Evolutionary conservation across 1,140 invertebrate species (phyloP).

Genomic region (Streblospio benedicti): DNA sequence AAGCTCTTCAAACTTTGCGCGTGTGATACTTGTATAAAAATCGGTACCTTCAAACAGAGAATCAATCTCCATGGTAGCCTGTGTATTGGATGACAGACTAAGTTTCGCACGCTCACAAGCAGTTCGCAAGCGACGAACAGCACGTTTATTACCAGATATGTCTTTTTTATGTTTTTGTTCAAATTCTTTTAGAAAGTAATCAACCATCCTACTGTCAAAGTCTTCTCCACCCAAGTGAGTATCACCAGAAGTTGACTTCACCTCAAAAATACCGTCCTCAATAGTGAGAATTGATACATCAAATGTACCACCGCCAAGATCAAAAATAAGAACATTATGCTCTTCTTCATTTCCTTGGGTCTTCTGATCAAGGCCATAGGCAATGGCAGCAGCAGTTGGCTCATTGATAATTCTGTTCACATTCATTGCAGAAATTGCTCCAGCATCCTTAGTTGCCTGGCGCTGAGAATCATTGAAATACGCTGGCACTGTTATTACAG

Average conservation of each 20-base stretch:
- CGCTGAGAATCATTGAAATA: slow-evolving; percentile 53
- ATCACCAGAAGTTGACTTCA: slow-evolving; percentile 92
- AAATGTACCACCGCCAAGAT: slow-evolving; percentile 94
- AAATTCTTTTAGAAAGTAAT: slow-evolving; percentile 92
- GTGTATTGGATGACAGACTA: slow-evolving; percentile 85
- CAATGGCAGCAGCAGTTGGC: slow-evolving; percentile 50
- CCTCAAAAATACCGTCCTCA: slow-evolving; percentile 87
- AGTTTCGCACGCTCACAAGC: slow-evolving; percentile 91
- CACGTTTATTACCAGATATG: slow-evolving; percentile 75
- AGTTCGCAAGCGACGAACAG: slow-evolving; percentile 78
- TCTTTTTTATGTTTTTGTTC: slow-evolving; percentile 96
- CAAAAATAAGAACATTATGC: slow-evolving; percentile 63
- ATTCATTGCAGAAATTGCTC: slow-evolving; percentile 52
- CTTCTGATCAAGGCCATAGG: slow-evolving; percentile 57
- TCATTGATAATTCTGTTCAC: slow-evolving; percentile 51
- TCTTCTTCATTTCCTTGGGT: slow-evolving; percentile 53
- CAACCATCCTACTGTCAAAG: slow-evolving; percentile 96
- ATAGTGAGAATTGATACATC: slow-evolving; percentile 92
- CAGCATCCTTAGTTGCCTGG: slow-evolving; percentile 52
- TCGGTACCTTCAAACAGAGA: slow-evolving; percentile 91
- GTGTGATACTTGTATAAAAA: slow-evolving; percentile 88
- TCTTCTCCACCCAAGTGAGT: slow-evolving; percentile 97
- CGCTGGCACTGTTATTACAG: slow-evolving; percentile 50
- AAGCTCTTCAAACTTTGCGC: slow-evolving; percentile 61
- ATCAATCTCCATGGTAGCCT: slow-evolving; percentile 67